These are phyloP conservation scores for Polymixis lichenea DNA, from an alignment of 2,888 invertebrate species.

Conservation along the genomic window DNA sequence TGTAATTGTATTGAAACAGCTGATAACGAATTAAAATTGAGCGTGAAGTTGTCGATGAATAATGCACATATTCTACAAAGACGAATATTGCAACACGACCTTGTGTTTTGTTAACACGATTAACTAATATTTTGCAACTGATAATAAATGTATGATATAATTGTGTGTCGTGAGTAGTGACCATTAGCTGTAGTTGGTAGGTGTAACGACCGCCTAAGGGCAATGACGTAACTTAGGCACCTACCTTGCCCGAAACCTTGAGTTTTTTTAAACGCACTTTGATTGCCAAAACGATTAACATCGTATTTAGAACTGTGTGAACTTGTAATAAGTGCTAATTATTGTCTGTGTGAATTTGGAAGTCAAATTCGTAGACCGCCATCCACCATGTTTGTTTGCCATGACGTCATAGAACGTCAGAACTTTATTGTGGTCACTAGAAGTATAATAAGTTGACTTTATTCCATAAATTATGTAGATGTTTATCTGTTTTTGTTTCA, in stretches of 20 bases:
- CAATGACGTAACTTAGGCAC: conserved; percentile 45
- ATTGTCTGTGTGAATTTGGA: conserved; percentile 69
- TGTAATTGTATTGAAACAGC: conserved; percentile 39
- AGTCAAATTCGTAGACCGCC: conserved; percentile 60
- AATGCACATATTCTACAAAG: conserved; percentile 40
- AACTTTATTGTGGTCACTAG: conserved; percentile 47
- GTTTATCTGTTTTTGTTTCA: conserved; percentile 33
- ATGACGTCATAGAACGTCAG: conserved; percentile 62
- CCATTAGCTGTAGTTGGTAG: conserved; percentile 29
- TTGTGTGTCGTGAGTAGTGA: conserved; percentile 31
- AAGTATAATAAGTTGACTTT: conserved; percentile 61
- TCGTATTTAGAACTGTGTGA: conserved; percentile 75
- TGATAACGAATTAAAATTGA: conserved; percentile 36
- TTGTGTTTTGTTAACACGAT: conserved; percentile 31
- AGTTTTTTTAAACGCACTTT: conserved; percentile 70
- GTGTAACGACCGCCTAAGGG: conserved; percentile 62
- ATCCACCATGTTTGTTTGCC: conserved; percentile 58
- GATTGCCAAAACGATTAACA: conserved; percentile 76
- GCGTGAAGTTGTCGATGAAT: conserved; percentile 27
- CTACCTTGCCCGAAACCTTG: conserved; percentile 75
- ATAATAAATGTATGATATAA: conserved; percentile 50
- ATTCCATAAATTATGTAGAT: conserved; percentile 67
- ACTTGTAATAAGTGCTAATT: conserved; percentile 68
- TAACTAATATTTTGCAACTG: conserved; percentile 33
- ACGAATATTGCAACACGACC: conserved; percentile 28